Evolutionary conservation across 64 coral and sea anemone genomes (phyloP).

Genomic region (Exaiptasia diaphana): DNA sequence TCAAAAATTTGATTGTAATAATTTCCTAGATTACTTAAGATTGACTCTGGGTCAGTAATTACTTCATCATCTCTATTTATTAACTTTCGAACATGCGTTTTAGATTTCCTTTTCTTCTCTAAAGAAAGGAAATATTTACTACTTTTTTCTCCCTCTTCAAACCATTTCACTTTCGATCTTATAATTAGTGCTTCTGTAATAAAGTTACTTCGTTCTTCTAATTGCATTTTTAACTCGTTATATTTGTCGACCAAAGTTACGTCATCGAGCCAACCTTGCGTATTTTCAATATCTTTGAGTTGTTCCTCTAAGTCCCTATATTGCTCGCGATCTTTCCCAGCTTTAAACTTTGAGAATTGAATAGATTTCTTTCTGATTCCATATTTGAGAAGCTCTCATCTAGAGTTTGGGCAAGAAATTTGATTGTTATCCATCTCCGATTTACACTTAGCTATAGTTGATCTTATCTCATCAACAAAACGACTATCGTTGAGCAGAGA

Average conservation of each 20-base stretch:
- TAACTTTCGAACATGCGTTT: not conserved
- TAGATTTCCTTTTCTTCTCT: constrained; percentile 2
- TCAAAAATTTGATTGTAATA: not conserved
- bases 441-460: not conserved
- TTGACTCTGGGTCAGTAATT: not conserved
- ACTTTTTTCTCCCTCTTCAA: constrained; percentile 18
- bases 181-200: constrained; percentile 15
- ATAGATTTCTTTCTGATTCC: not conserved
- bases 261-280: not conserved
- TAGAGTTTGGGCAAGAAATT: not conserved
- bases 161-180: not conserved
- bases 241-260: not conserved
- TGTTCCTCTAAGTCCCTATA: not conserved
- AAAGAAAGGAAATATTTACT: constrained; percentile 16
- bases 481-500: not conserved
- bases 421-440: not conserved
- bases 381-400: not conserved
- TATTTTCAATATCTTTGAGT: not conserved
- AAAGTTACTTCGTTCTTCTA: not conserved
- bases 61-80: not conserved
- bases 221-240: not conserved
- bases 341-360: not conserved
- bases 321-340: not conserved
- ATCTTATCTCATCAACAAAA: not conserved
- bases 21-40: not conserved